phyloP scores from a whole-genome alignment of 1,140 invertebrate species.

The Samia ricini region DNA sequence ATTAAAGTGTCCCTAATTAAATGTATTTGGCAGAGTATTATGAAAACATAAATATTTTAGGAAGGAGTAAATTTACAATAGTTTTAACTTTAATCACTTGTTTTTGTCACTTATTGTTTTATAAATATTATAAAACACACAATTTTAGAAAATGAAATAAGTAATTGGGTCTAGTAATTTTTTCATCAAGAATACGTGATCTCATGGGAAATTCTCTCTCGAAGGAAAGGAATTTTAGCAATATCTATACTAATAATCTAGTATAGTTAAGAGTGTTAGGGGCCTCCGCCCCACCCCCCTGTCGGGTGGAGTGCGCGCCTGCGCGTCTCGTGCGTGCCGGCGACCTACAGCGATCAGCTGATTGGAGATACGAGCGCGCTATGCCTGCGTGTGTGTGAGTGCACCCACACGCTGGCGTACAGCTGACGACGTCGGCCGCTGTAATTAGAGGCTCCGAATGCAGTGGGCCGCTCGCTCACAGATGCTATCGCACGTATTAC shows the following conservation, averaged over 20 bases:
- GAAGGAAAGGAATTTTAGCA: not conserved
- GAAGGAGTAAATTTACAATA: not conserved
- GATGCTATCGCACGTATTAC: not conserved
- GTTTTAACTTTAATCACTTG: too few species aligned
- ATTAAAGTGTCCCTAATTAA: too few species aligned
- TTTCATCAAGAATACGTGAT: not conserved
- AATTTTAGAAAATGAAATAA: not conserved
- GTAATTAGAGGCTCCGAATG: not conserved
- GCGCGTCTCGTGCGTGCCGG: constrained; percentile 18
- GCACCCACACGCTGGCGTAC: constrained; percentile 13
- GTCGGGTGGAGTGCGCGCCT: not conserved
- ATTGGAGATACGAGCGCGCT: constrained; percentile 45
- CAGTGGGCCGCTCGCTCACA: not conserved
- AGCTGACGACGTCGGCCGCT: constrained; percentile 8
- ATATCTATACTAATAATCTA: too few species aligned
- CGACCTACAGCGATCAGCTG: constrained; percentile 62
- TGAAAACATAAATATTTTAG: not conserved
- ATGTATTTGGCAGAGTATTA: not conserved
- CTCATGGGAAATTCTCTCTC: not conserved
- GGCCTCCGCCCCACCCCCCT: not conserved
- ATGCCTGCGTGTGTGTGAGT: constrained; percentile 21
- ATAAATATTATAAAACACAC: too few species aligned
- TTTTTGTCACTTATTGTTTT: too few species aligned
- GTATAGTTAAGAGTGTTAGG: not conserved
- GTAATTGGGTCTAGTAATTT: not conserved